phyloP scores from a whole-genome alignment of 1,140 invertebrate genomes.

The Ditylenchus dipsaci region DNA sequence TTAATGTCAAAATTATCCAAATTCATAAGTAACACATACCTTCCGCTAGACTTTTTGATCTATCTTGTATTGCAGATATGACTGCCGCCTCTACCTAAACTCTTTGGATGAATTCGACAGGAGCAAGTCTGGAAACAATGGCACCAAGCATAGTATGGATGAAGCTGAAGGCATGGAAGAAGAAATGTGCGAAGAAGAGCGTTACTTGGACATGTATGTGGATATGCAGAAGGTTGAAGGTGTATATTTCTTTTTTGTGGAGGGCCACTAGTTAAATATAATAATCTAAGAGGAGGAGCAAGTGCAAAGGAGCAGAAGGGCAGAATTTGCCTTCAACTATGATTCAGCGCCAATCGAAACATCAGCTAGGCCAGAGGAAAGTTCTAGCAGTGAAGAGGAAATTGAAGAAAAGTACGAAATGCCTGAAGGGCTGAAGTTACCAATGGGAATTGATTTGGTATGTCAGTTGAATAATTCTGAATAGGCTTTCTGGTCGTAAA shows the following conservation, averaged over 20 bases:
- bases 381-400: constrained; percentile 50
- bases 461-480: too few species aligned
- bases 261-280: not conserved
- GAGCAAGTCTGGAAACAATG: constrained; percentile 2
- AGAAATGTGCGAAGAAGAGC: constrained; percentile 73
- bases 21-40: too few species aligned
- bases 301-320: constrained; percentile 24
- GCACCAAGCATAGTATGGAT: not conserved
- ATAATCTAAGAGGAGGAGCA: constrained; percentile 7
- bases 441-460: constrained; percentile 63
- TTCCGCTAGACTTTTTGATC: too few species aligned
- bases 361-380: constrained; percentile 19
- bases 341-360: constrained; percentile 7
- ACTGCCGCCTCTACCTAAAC: constrained; percentile 80
- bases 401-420: constrained; percentile 52
- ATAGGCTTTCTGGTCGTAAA: too few species aligned
- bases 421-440: constrained; percentile 49
- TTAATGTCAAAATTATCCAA: too few species aligned
- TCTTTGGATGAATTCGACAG: constrained; percentile 36
- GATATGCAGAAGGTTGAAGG: constrained; percentile 34
- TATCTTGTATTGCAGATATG: constrained; percentile 71
- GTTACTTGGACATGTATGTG: constrained; percentile 60
- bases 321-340: constrained; percentile 45
- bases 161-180: constrained; percentile 69
- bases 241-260: constrained; percentile 4